Evolutionary conservation across 1,140 invertebrate species (phyloP).

Genomic region (Luehdorfia chinensis): DNA sequence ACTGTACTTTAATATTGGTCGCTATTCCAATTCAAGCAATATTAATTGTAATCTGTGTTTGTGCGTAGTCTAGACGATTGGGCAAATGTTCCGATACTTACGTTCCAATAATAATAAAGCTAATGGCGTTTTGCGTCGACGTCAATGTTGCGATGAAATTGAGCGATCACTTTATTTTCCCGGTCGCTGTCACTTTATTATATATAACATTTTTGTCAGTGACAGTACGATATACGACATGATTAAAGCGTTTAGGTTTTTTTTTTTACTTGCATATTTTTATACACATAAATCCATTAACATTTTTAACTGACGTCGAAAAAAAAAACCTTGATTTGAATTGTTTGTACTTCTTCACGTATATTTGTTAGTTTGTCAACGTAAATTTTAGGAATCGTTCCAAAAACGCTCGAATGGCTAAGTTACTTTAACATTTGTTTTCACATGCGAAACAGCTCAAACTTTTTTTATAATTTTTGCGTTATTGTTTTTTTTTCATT

Average conservation of each 20-base stretch:
- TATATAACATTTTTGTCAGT: conserved; percentile 1
- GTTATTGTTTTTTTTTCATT: no score
- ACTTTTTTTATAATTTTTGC: no score
- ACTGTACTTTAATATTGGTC: conserved; percentile 8
- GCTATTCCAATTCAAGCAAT: conserved; percentile 16
- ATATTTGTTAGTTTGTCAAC: not conserved
- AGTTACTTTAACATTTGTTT: not conserved
- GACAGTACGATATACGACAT: not conserved
- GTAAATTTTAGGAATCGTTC: conserved; percentile 8
- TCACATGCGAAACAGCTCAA: not conserved
- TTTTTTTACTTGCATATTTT: no score
- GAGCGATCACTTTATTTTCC: not conserved
- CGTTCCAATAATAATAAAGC: conserved; percentile 18
- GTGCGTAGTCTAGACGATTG: conserved; percentile 17
- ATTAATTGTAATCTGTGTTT: conserved; percentile 22
- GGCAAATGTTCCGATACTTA: conserved; percentile 18
- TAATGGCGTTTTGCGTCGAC: conserved; percentile 15
- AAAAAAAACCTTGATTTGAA: conserved; percentile 5
- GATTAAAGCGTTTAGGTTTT: conserved; percentile 2
- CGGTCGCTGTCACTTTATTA: not conserved
- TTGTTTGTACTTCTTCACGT: conserved; percentile 1
- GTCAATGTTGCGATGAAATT: conserved; percentile 15
- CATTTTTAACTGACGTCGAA: conserved; percentile 7
- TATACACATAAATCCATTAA: conserved; percentile 14
- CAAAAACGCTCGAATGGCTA: not conserved